phyloP scores from a whole-genome alignment of 2,113 vertebrate species.

The Ciconia boyciana region DNA sequence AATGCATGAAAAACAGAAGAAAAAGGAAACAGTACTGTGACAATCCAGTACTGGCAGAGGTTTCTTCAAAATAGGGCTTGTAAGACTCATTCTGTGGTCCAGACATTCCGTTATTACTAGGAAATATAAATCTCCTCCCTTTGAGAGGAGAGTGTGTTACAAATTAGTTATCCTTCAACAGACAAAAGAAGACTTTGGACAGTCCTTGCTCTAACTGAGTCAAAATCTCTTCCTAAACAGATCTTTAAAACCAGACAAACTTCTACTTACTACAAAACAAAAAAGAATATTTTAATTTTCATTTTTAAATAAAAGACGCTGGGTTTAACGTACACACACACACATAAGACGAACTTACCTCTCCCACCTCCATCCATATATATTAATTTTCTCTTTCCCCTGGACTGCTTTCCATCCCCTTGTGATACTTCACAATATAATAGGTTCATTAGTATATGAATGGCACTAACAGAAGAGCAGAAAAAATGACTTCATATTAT shows the following conservation, averaged over 20 bases:
- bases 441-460: not conserved
- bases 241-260: not conserved
- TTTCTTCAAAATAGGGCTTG: not conserved
- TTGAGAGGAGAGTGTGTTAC: not conserved
- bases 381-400: not conserved
- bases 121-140: constrained; percentile 16
- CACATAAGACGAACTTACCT: not conserved
- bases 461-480: not conserved
- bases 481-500: not conserved
- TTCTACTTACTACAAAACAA: not conserved
- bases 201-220: not conserved
- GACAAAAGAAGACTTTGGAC: not conserved
- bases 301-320: not conserved
- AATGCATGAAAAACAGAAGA: constrained; percentile 7
- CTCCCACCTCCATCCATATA: not conserved
- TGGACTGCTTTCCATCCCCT: not conserved
- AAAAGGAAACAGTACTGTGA: not conserved
- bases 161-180: not conserved
- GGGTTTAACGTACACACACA: not conserved
- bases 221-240: not conserved
- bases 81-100: constrained; percentile 24
- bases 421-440: not conserved
- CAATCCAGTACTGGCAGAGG: not conserved
- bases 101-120: constrained; percentile 24
- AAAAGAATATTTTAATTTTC: not conserved